phyloP scores from a whole-genome alignment of 1,140 invertebrate species.

The Aplysia californica region DNA sequence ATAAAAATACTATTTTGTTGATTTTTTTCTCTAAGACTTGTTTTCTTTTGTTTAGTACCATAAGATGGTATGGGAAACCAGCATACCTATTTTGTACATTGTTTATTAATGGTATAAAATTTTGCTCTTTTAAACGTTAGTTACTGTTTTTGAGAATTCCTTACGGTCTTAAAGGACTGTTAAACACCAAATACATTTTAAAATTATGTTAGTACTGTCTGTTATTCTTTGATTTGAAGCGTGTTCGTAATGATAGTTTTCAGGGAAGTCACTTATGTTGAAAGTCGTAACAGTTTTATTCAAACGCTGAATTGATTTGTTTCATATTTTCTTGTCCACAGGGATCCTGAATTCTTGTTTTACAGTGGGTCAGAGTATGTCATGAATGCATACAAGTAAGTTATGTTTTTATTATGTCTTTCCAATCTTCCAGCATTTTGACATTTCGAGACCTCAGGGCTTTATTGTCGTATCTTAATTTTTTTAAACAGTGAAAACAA shows the following conservation, averaged over 20 bases:
- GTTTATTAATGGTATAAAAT: too few relatives aligned
- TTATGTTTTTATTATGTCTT: constrained; percentile 17
- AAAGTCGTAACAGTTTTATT: neutral
- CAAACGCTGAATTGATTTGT: neutral
- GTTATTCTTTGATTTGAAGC: neutral
- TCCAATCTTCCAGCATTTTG: neutral
- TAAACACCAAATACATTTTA: neutral
- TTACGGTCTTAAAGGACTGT: neutral
- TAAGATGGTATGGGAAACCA: neutral
- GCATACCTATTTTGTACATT: neutral
- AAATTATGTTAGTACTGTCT: neutral
- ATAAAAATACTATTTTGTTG: too few relatives aligned
- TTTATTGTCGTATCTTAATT: neutral
- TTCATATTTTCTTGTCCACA: constrained; percentile 40
- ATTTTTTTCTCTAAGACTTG: neutral
- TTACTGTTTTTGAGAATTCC: too few relatives aligned
- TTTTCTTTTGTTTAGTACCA: neutral
- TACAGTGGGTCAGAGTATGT: constrained; percentile 84
- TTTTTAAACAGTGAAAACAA: neutral
- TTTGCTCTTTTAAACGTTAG: too few relatives aligned
- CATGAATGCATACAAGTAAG: constrained; percentile 90
- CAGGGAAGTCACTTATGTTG: neutral
- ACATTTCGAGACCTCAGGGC: neutral
- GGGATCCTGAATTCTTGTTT: constrained; percentile 94
- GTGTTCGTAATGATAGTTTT: neutral